phyloP scores from a whole-genome alignment of 2,888 invertebrate genomes.

The Volucella zonaria region DNA sequence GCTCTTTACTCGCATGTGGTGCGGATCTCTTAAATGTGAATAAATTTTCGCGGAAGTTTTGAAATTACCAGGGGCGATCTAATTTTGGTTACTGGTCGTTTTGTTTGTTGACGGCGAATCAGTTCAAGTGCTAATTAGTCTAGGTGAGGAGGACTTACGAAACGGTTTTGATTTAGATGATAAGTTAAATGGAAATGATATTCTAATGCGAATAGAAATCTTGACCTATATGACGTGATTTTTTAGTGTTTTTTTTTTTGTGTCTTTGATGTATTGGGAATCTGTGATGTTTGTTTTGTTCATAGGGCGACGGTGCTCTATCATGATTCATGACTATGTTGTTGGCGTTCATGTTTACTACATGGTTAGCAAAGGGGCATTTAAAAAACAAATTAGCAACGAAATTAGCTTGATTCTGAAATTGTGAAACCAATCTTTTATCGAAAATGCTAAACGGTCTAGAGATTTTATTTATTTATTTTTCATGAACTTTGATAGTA shows the following conservation, averaged over 20 bases:
- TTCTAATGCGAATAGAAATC: constrained; percentile 39
- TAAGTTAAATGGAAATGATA: constrained; percentile 32
- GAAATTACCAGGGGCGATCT: constrained; percentile 18
- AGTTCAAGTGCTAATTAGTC: constrained; percentile 10
- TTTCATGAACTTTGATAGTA: too few relatives aligned
- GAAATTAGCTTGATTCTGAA: too few relatives aligned
- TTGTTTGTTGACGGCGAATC: constrained; percentile 29
- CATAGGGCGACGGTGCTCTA: too few relatives aligned
- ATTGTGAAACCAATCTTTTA: too few relatives aligned
- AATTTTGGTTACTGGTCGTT: constrained; percentile 20
- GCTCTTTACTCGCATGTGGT: constrained; percentile 30
- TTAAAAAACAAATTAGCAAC: too few relatives aligned
- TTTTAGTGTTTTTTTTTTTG: too few relatives aligned
- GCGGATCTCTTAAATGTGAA: constrained; percentile 46
- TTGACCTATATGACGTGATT: constrained; percentile 57
- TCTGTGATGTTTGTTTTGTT: neutral
- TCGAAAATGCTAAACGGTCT: too few relatives aligned
- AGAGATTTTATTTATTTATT: too few relatives aligned
- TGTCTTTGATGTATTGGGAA: neutral
- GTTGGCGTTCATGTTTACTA: too few relatives aligned
- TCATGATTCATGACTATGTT: too few relatives aligned
- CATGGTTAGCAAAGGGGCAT: too few relatives aligned
- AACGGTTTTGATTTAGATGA: constrained; percentile 28
- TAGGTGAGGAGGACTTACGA: constrained; percentile 6
- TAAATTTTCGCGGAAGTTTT: constrained; percentile 6